Conservation (phyloP, 2,797 vertebrate species). For the Lepus townsendii region DNA sequence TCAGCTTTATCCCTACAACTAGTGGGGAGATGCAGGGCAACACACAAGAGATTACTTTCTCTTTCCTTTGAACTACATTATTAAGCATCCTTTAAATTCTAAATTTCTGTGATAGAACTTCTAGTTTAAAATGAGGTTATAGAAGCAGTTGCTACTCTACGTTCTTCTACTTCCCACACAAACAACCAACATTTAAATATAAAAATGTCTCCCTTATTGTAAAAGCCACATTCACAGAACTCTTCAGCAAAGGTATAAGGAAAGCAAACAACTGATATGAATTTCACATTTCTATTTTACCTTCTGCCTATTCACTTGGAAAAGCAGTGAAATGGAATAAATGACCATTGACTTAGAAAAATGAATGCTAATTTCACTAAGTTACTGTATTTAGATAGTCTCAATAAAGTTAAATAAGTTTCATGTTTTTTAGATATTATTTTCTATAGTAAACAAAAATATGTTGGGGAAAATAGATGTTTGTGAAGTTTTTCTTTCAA, state of each 20-base stretch:
- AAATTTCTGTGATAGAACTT: not conserved
- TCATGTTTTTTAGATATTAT: not conserved
- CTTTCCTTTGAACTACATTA: not conserved
- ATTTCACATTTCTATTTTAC: not conserved
- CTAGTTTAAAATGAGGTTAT: not conserved
- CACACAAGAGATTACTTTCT: not conserved
- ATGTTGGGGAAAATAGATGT: not conserved
- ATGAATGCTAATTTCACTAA: not conserved
- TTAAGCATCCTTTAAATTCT: slow-evolving; percentile 3
- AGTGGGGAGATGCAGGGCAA: not conserved
- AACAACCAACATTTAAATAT: not conserved
- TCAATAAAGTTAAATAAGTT: not conserved
- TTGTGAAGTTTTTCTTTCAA: not conserved
- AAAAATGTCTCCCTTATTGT: not conserved
- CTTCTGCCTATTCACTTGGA: not conserved
- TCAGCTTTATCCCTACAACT: not conserved
- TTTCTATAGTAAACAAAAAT: not conserved
- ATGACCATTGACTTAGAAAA: not conserved
- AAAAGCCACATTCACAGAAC: not conserved
- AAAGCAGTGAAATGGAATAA: not conserved
- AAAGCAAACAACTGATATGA: not conserved
- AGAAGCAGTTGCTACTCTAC: not conserved
- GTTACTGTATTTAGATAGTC: not conserved
- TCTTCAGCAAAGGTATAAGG: not conserved
- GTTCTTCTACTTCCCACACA: not conserved